Evolutionary conservation across 2,888 invertebrate genomes (phyloP).

Genomic region (Ophion slaviceki): DNA sequence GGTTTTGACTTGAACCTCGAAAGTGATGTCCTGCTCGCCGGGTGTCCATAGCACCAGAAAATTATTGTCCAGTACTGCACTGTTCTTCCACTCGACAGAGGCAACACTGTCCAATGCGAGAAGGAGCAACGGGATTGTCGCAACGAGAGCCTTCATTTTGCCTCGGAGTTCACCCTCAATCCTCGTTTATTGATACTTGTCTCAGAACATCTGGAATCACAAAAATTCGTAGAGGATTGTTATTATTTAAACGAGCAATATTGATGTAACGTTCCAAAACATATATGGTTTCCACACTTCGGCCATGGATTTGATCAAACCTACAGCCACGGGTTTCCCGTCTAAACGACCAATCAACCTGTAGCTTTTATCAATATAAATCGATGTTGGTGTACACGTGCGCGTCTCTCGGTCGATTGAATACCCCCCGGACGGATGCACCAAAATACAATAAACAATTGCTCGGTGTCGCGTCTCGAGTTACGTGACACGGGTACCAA

Average conservation of each 20-base stretch:
- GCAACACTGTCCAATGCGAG: conserved; percentile 71
- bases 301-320: conserved; percentile 17
- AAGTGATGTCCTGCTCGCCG: conserved; percentile 90
- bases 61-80: conserved; percentile 85
- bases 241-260: background rate
- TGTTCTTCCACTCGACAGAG: conserved; percentile 85
- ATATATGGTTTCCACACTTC: background rate
- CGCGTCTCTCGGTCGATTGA: conserved; percentile 43
- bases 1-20: conserved; percentile 93
- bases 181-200: conserved; percentile 41
- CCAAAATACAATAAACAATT: conserved; percentile 61
- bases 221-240: conserved; percentile 14
- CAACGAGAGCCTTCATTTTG: conserved; percentile 79
- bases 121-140: conserved; percentile 71
- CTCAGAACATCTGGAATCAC: conserved; percentile 70
- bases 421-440: conserved; percentile 38
- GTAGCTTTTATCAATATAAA: conserved; percentile 53
- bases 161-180: conserved; percentile 49
- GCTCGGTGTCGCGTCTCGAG: conserved; percentile 49
- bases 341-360: conserved; percentile 35
- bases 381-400: conserved; percentile 27
- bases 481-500: conserved; percentile 61
- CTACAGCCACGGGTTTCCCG: conserved; percentile 15
- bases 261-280: background rate
- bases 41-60: conserved; percentile 90